A percentile compares a stretch with the other conserved stretches of the same genome.
Conservation (phyloP, 1,140 invertebrate genomes). For the Metopolophium dirhodum region DNA sequence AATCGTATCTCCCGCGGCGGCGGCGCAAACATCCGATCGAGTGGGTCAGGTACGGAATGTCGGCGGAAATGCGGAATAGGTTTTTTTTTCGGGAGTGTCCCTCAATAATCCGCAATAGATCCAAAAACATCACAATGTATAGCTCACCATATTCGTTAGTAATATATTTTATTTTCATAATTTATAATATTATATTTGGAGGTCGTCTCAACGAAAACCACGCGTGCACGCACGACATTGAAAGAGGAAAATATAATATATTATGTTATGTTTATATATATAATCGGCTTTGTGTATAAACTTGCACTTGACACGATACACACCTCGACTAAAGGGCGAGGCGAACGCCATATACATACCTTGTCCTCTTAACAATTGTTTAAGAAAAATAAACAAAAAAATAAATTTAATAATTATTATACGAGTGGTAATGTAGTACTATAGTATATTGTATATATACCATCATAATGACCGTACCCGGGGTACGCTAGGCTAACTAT, state of each 20-base stretch:
- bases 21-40: background rate
- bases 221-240: background rate
- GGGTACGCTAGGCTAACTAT: no score
- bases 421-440: no score
- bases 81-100: slow-evolving; percentile 2
- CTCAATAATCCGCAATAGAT: background rate
- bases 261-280: background rate
- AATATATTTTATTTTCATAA: background rate
- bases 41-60: background rate
- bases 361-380: no score
- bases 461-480: background rate
- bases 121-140: slow-evolving; percentile 14
- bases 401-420: background rate
- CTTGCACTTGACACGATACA: background rate
- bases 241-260: slow-evolving; percentile 4
- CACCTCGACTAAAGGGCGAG: background rate
- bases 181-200: slow-evolving; percentile 15
- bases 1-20: background rate
- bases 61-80: slow-evolving; percentile 1
- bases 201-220: background rate
- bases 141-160: background rate
- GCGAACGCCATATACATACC: background rate
- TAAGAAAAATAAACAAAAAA: background rate
- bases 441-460: background rate
- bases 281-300: slow-evolving; percentile 11